Conservation (phyloP, 2,888 invertebrate species). For the Chaitophorus viminalis region DNA sequence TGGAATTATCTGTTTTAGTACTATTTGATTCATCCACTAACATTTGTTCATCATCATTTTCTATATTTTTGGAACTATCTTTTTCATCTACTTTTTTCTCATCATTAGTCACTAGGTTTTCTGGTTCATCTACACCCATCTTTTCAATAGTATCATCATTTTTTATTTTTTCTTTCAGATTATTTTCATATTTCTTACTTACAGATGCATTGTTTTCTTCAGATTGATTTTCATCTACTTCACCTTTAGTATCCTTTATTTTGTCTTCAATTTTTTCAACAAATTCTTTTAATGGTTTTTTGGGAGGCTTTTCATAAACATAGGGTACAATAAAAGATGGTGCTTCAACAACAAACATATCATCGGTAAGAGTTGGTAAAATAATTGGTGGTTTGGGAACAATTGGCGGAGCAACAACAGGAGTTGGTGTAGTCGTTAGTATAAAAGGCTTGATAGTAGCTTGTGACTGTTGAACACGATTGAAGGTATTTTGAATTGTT, state of each 20-base stretch:
- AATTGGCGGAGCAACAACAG: constrained; percentile 65
- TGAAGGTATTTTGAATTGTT: constrained; percentile 41
- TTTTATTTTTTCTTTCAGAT: constrained; percentile 68
- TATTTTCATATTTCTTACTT: constrained; percentile 69
- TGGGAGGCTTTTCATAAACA: constrained; percentile 89
- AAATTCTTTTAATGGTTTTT: constrained; percentile 80
- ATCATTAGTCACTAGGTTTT: constrained; percentile 63
- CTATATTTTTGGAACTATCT: constrained; percentile 64
- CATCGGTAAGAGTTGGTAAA: constrained; percentile 85
- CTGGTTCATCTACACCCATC: constrained; percentile 69
- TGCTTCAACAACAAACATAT: constrained; percentile 92
- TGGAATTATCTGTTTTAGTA: constrained; percentile 65
- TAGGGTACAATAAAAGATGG: constrained; percentile 94
- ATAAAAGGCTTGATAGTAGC: constrained; percentile 54
- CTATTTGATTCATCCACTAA: constrained; percentile 64
- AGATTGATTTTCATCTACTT: constrained; percentile 66
- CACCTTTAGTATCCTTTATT: constrained; percentile 65
- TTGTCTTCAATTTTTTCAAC: constrained; percentile 72
- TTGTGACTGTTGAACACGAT: constrained; percentile 41
- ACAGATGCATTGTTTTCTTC: constrained; percentile 71
- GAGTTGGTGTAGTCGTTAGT: constrained; percentile 41
- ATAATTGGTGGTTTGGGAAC: constrained; percentile 71
- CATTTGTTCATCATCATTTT: constrained; percentile 47
- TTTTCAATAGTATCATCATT: constrained; percentile 70
- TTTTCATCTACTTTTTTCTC: constrained; percentile 65